phyloP scores from a whole-genome alignment of 2,113 vertebrate species.

The Equus quagga region DNA sequence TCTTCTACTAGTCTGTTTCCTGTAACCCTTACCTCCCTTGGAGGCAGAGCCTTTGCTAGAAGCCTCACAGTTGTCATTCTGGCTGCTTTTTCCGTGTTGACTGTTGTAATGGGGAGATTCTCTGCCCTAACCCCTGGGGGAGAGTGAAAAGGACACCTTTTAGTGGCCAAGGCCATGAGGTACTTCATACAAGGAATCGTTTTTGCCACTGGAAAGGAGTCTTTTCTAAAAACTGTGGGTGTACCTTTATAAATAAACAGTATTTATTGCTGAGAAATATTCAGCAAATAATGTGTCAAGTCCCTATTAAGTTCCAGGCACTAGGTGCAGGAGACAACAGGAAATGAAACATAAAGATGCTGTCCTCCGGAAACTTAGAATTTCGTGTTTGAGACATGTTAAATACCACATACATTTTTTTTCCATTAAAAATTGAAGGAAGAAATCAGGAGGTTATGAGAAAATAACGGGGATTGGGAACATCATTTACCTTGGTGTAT shows the following conservation, averaged over 20 bases:
- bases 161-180: neutral
- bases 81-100: neutral
- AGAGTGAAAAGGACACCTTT: neutral
- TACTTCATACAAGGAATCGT: neutral
- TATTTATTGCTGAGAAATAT: neutral
- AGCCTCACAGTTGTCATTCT: neutral
- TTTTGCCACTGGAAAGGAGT: conserved; percentile 42
- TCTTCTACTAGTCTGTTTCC: neutral
- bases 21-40: neutral
- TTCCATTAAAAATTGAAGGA: conserved; percentile 1
- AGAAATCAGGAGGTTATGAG: neutral
- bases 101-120: neutral
- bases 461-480: neutral
- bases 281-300: neutral
- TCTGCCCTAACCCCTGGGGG: neutral
- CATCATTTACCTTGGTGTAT: neutral
- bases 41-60: neutral
- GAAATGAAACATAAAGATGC: neutral
- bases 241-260: neutral
- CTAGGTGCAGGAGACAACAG: neutral
- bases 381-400: neutral
- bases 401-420: neutral
- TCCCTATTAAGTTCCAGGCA: neutral
- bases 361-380: neutral
- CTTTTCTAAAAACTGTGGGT: neutral